phyloP scores from a whole-genome alignment of 2,113 vertebrate species.

The Hypocryptadius cinnamomeus region DNA sequence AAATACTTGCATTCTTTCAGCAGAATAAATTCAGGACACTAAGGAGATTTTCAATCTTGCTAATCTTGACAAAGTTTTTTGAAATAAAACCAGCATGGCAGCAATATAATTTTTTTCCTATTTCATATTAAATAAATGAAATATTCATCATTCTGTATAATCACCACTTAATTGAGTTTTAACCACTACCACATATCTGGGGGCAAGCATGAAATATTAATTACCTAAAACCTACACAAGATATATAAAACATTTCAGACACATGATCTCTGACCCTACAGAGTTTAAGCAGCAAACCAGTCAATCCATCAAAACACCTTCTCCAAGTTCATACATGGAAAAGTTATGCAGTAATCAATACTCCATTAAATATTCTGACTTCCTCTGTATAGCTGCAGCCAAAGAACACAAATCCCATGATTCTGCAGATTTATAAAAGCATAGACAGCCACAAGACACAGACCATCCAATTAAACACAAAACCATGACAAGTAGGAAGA shows the following conservation, averaged over 20 bases:
- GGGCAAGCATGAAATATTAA: slow-evolving; percentile 6
- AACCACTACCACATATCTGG: not conserved
- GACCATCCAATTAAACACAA: not conserved
- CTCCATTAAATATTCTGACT: not conserved
- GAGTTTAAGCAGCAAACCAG: not conserved
- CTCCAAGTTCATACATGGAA: not conserved
- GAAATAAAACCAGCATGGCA: not conserved
- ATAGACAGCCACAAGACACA: not conserved
- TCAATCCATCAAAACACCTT: not conserved
- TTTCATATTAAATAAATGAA: slow-evolving; percentile 1
- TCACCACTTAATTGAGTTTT: not conserved
- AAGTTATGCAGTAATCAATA: not conserved
- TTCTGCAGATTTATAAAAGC: not conserved
- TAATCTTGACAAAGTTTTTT: not conserved
- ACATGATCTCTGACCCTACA: not conserved
- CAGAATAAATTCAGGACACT: not conserved
- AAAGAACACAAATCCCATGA: not conserved
- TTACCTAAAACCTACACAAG: not conserved
- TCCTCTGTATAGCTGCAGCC: not conserved
- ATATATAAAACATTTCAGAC: not conserved
- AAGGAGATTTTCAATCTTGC: not conserved
- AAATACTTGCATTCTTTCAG: not conserved
- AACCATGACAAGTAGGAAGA: not conserved
- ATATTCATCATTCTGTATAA: slow-evolving; percentile 4
- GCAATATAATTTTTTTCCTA: not conserved